Base-by-base conservation (phyloP, 1,140 invertebrate species). In the Ruditapes philippinarum region DNA sequence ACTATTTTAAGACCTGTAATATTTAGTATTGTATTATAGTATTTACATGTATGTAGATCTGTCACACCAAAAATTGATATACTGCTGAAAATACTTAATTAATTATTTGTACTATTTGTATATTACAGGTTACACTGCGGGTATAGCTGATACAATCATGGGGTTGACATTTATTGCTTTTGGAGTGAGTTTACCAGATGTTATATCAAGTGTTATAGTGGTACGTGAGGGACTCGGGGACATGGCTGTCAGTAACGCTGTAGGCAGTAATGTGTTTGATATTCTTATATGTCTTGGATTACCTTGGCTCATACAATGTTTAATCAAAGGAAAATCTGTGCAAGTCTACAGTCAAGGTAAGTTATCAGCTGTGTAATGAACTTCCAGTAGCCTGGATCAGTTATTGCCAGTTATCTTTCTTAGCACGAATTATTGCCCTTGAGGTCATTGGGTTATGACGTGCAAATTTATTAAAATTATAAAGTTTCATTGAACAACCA, bases 251-350 rank as follows among this genome's bases (percentile, higher is more conserved):
- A 95, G 95, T 19, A 95, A 95, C 91, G 95, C 95, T 70, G 93
- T 96, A 0, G 95, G 95, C 28, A 95, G 95, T 89, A 96, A 96
- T 91, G 95, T 96, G 25, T 96, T 96, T 93, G 95, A 96, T 89
- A 95, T 96, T 33, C 92, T 95, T 3, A 92, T 96, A 31, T 95
- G 95, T 89, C 92, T 96, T 22, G 95, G 95, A 19, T 78, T 96
- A 25, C 95, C 95, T 4, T 96, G 95, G 95, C 89, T 95, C n/a
- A 76, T 96, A 17, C 87, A 99, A 96, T 99, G 98, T 31, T 97
- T 97, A 98, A 90, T 97, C 97, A 93, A 98, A 98, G 92, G 91
- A 19, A 54, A 76, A 33, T 81, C 90, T 40, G 83, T 95, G 14
- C 78, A 89, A 45, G 94, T 95, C 0, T 95, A 95, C 90, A 95